phyloP scores from a whole-genome alignment of 2,888 invertebrate genomes.

The Stenchaetothrips biformis region DNA sequence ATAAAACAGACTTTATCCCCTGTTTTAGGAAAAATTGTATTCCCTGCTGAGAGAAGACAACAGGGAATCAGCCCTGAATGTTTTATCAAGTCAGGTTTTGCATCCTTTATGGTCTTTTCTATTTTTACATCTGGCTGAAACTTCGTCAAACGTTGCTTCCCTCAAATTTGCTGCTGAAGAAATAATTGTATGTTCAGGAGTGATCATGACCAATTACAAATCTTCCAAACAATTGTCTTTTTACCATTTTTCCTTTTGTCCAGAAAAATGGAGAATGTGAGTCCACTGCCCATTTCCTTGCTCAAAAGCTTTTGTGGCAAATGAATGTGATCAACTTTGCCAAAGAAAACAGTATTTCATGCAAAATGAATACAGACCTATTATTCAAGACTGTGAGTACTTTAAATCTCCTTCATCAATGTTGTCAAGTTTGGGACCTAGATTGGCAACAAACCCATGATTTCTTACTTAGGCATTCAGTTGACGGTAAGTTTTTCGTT shows the following conservation, averaged over 20 bases:
- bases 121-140: not conserved
- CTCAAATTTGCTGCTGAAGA: not conserved
- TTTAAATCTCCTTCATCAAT: not conserved
- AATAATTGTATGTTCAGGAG: not conserved
- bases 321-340: not conserved
- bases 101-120: not conserved
- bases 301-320: not conserved
- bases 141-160: not conserved
- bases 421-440: not conserved
- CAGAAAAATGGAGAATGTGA: not conserved
- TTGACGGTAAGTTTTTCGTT: not conserved
- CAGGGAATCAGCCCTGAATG: not conserved
- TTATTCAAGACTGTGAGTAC: not conserved
- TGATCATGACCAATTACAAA: not conserved
- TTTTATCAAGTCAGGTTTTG: not conserved
- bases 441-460: not conserved
- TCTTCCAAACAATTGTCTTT: not conserved
- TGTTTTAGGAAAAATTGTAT: not conserved
- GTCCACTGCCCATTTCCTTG: not conserved
- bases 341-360: not conserved
- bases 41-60: not conserved
- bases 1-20: not conserved
- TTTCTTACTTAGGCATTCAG: not conserved
- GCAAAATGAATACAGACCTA: not conserved
- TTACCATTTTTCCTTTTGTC: not conserved